These are phyloP conservation scores for Naja naja DNA, from an alignment of 2,113 vertebrate species.

Conservation along the genomic window DNA sequence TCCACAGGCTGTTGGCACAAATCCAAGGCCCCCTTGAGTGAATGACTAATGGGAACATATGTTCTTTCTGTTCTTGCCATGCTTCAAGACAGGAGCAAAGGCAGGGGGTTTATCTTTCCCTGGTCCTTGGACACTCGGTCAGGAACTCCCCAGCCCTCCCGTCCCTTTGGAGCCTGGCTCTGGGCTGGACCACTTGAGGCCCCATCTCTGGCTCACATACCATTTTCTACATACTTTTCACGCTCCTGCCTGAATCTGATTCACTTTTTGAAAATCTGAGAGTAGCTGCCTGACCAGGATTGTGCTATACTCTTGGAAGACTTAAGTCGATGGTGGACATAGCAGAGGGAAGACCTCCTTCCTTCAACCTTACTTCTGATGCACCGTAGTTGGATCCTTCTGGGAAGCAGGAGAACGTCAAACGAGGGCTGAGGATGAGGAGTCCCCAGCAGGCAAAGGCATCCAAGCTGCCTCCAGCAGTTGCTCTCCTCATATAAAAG, in stretches of 20 bases:
- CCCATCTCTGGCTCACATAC: too few species aligned
- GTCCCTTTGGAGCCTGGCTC: neutral
- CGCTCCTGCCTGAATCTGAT: neutral
- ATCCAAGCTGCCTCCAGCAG: neutral
- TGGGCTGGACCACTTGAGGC: neutral
- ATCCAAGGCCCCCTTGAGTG: constrained; percentile 75
- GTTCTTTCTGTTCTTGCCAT: constrained; percentile 72
- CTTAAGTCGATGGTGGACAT: neutral
- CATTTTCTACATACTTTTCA: neutral
- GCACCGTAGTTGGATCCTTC: neutral
- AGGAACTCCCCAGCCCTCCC: neutral
- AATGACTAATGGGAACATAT: constrained; percentile 77
- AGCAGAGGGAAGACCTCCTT: neutral
- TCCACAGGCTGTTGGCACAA: constrained; percentile 62
- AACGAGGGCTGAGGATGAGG: neutral
- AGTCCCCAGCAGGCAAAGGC: neutral
- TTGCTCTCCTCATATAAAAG: neutral
- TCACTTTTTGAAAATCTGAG: neutral
- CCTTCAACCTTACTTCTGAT: neutral
- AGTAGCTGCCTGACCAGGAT: neutral
- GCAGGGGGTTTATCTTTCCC: too few species aligned
- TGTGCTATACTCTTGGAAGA: neutral
- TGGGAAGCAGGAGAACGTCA: neutral
- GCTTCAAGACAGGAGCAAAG: constrained; percentile 36
- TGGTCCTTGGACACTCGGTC: too few species aligned